phyloP scores from a whole-genome alignment of 2,797 vertebrate species.

The Notamacropus eugenii region DNA sequence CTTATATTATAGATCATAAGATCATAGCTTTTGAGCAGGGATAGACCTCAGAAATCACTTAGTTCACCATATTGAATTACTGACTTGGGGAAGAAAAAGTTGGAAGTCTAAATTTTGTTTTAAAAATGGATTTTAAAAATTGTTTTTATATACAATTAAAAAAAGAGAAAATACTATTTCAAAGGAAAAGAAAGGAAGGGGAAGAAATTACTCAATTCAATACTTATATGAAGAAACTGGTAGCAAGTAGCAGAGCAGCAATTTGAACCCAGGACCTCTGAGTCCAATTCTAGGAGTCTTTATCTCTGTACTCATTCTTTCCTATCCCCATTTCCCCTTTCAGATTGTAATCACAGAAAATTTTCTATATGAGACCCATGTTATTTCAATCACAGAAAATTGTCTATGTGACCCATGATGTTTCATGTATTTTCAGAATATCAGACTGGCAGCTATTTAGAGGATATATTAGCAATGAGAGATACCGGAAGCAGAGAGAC shows the following conservation, averaged over 20 bases:
- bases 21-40: background rate
- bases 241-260: background rate
- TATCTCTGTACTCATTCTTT: background rate
- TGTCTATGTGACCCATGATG: background rate
- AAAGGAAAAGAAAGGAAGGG: background rate
- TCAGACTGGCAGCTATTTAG: background rate
- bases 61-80: background rate
- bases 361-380: background rate
- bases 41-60: background rate
- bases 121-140: background rate
- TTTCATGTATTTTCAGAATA: background rate
- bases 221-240: background rate
- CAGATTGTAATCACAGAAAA: background rate
- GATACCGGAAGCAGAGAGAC: background rate
- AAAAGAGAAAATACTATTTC: background rate
- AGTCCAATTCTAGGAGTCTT: background rate
- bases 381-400: background rate
- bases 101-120: background rate
- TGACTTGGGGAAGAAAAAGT: background rate
- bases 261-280: background rate
- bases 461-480: background rate
- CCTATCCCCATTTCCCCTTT: background rate
- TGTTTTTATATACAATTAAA: background rate
- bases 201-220: background rate
- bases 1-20: background rate